These are phyloP conservation scores for Pimpla rufipes DNA, from an alignment of 2,888 invertebrate species.

Conservation along the genomic window DNA sequence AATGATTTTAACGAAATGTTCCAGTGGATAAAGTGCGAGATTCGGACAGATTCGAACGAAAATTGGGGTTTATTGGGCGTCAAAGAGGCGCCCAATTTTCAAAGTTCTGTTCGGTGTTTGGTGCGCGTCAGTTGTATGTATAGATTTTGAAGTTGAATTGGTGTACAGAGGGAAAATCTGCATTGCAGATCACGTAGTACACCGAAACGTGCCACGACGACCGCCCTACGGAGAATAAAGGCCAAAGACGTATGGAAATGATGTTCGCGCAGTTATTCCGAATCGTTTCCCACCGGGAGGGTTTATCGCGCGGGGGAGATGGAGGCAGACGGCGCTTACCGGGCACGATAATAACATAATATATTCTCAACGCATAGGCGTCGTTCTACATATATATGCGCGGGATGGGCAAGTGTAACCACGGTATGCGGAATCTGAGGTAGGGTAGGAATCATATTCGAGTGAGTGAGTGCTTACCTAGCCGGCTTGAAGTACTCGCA, in stretches of 20 bases:
- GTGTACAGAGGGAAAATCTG: slow-evolving; percentile 75
- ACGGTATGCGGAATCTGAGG: not conserved
- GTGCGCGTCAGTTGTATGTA: slow-evolving; percentile 14
- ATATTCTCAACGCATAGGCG: slow-evolving; percentile 76
- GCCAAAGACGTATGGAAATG: slow-evolving; percentile 83
- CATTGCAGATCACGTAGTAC: slow-evolving; percentile 83
- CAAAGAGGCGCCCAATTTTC: slow-evolving; percentile 18
- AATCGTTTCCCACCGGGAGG: slow-evolving; percentile 81
- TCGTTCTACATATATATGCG: slow-evolving; percentile 55
- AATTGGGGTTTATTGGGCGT: not conserved
- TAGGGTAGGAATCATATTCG: slow-evolving; percentile 71
- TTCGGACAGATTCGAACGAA: not conserved
- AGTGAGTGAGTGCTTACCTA: slow-evolving; percentile 89
- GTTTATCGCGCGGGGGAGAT: slow-evolving; percentile 76
- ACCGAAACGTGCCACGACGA: slow-evolving; percentile 74
- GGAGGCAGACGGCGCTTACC: slow-evolving; percentile 61
- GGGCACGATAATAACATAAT: slow-evolving; percentile 74
- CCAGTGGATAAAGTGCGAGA: not conserved
- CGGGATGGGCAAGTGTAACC: not conserved
- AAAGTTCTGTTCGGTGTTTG: slow-evolving; percentile 20
- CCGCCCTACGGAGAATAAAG: slow-evolving; percentile 79
- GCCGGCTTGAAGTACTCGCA: slow-evolving; percentile 97
- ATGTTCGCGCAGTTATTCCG: slow-evolving; percentile 81
- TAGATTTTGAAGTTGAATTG: slow-evolving; percentile 11
- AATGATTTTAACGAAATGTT: too few relatives aligned